Evolutionary conservation across 2,113 vertebrate genomes (phyloP), one percentile per base, ranked within the genome.

Genomic region (Mus pahari): DNA sequence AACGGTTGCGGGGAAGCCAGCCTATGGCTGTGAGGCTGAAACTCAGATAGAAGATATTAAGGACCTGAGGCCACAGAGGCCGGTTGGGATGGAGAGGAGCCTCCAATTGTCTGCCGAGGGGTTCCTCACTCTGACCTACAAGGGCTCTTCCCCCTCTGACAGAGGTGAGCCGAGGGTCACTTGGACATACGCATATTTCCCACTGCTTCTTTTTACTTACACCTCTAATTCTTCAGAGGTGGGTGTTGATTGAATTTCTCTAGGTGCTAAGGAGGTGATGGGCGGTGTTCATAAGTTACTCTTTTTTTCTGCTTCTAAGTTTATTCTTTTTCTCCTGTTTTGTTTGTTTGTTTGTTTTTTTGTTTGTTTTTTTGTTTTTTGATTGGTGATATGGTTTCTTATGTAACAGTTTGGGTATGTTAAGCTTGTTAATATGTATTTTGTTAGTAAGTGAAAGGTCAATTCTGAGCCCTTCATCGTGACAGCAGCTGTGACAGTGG

Each of bases 101-200:
- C 98, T 99, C 0, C 98, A 99, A 95, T 98, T 99, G 20, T 99
- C 99, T 97, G 98, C 99, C 0, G 98, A 99, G 82, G 99, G 99
- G 0, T 98, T 98, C 55, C 97, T 99, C 1, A 99, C 98, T 0
- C 99, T 99, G 17, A 99, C 98, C 0, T 99, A 99, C 88, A 99
- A 97, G 87, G 99, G 99, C 12, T 89, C 19, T 42, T 48, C 98
- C 94, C 95, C 96, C 26, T 22, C 48, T 3, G 4, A 91, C 9
- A 98, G 94, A 98, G 99, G 99, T 99, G 96, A 98, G 98, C 89
- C 82, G n/a, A 7, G 87, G 33, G 83, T 6, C 39, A 64, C 62
- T 66, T 66, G 58, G 28, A 10, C 39, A 31, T 28, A 8, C 36
- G 8, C 28, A 12, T 50, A 17, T 9, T 13, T 17, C 42, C 58